These are phyloP conservation scores for Anseranas semipalmata DNA, from an alignment of 2,113 vertebrate genomes.

Conservation along the genomic window DNA sequence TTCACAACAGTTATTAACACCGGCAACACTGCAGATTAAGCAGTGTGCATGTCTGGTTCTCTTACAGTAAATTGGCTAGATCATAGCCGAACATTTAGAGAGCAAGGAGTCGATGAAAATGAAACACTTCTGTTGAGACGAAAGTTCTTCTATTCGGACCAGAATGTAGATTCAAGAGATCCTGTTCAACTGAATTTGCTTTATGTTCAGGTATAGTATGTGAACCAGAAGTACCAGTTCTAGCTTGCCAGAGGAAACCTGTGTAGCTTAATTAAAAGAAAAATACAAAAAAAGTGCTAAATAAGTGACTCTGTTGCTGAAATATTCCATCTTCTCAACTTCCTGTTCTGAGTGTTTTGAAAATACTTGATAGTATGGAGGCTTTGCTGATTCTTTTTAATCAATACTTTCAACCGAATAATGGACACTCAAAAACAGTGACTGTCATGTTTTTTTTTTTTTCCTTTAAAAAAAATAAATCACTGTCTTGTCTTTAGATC, in stretches of 20 bases:
- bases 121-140: slow-evolving; percentile 91
- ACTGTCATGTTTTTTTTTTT: not conserved
- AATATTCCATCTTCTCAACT: not conserved
- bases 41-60: not conserved
- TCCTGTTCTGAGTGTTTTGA: not conserved
- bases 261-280: not conserved
- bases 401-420: not conserved
- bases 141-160: slow-evolving; percentile 99
- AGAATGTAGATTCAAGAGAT: slow-evolving; percentile 97
- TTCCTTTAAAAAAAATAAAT: not conserved
- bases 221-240: not conserved
- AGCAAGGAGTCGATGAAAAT: slow-evolving; percentile 96
- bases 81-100: slow-evolving; percentile 95
- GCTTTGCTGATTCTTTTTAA: not conserved
- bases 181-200: slow-evolving; percentile 98
- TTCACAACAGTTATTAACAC: not conserved
- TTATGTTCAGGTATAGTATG: slow-evolving; percentile 90
- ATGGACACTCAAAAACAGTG: not conserved
- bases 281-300: not conserved
- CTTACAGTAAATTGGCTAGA: slow-evolving; percentile 96
- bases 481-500: not conserved
- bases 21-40: not conserved
- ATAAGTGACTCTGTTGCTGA: not conserved
- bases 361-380: not conserved
- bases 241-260: not conserved